A percentile compares a stretch with the other conserved stretches of the same genome.
Conservation (phyloP, 2,797 vertebrate species). For the Rhyacichthys aspro region DNA sequence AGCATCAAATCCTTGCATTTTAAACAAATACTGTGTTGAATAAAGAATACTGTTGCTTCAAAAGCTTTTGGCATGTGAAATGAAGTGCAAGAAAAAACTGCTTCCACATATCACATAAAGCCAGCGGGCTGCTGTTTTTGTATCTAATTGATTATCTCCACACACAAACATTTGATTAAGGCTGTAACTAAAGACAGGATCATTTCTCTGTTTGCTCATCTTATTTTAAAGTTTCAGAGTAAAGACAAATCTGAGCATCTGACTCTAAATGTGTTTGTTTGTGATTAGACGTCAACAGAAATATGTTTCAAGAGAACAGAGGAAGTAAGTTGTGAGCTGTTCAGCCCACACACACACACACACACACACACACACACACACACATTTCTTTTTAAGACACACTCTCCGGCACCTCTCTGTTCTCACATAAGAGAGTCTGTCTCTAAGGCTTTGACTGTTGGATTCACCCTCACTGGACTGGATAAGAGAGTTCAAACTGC, state of each 20-base stretch:
- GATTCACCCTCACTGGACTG: slow-evolving; percentile 41
- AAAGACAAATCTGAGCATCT: slow-evolving; percentile 36
- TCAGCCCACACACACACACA: slow-evolving; percentile 49
- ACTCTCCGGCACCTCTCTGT: slow-evolving; percentile 45
- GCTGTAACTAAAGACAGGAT: slow-evolving; percentile 7
- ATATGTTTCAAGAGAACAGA: slow-evolving; percentile 57
- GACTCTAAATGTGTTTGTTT: slow-evolving; percentile 54
- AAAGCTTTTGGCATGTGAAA: slow-evolving; percentile 37
- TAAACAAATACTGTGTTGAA: neutral
- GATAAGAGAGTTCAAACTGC: slow-evolving; percentile 37
- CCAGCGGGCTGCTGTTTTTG: slow-evolving; percentile 35
- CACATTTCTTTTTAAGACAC: slow-evolving; percentile 50
- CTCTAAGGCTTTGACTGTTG: slow-evolving; percentile 58
- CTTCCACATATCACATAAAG: slow-evolving; percentile 47
- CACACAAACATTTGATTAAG: slow-evolving; percentile 15
- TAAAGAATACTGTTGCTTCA: slow-evolving; percentile 9
- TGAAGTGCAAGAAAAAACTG: slow-evolving; percentile 32
- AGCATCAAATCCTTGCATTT: slow-evolving; percentile 2
- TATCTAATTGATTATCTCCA: slow-evolving; percentile 35
- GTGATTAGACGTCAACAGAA: slow-evolving; percentile 57
- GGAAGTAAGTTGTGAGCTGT: slow-evolving; percentile 31
- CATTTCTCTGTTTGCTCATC: slow-evolving; percentile 7
- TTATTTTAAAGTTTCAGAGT: slow-evolving; percentile 25
- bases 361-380: slow-evolving; percentile 52
- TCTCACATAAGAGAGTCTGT: slow-evolving; percentile 52